Evolutionary conservation across 1,140 invertebrate species (phyloP), one percentile per base, ranked within the genome.

Genomic region (Acyrthosiphon pisum): DNA sequence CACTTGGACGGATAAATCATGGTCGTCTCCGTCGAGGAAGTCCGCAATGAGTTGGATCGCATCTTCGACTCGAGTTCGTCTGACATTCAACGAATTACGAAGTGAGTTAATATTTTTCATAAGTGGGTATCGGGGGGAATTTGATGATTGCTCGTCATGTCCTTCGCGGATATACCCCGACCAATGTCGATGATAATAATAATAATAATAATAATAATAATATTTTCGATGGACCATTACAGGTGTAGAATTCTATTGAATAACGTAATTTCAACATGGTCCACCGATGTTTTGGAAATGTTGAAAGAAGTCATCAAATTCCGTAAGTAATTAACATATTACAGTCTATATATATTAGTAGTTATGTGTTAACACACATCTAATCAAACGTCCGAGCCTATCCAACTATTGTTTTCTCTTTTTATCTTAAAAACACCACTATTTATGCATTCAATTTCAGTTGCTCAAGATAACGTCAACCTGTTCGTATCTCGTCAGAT

Each of bases 401-500:
- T 60, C 26, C 26, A 30, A 30, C 2, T 4, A 35, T n/a, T 89
- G 26, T 60, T 3, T 50, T 50, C 20, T 94, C 95, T 90, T 94
- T 94, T 96, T 96, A 84, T 94, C 9, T 46, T 46, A 46, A 7
- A 8, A 60, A 60, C 30, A 68, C 30, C 9, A 68, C 30, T 30
- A n/a, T 68, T 68, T 68, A 68, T 30, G 11, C 3, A 68, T 68
- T 68, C 4, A 23, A 68, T 68, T 68, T 93, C 95, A 97, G 98
- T 99, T 96, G 98, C 99, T 11, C 98, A 99, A 96, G 99, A 99
- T 95, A 99, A 99, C 96, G 98, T 99, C 0, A 99, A 98, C 94
- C 95, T 99, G 93, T 99, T 99, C 1, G 99, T 99, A 94, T 99
- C 99, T 4, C 96, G 99, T n/a, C 98, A 99, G 95, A 97, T 99